phyloP scores from a whole-genome alignment of 1,140 invertebrate genomes.

The Trinorchestia longiramus region DNA sequence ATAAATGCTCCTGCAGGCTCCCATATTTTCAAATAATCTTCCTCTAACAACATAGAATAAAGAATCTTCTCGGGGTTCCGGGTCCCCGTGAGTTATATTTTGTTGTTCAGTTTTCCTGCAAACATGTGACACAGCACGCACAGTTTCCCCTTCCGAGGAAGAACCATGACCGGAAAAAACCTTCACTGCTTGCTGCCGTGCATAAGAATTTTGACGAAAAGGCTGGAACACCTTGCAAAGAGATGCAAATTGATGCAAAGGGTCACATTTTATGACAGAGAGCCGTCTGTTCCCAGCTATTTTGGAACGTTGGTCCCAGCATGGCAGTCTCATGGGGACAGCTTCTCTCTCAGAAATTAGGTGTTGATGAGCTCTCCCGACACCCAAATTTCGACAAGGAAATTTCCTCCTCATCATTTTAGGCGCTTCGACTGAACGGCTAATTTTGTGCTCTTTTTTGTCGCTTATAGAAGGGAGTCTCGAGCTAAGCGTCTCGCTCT shows the following conservation, averaged over 20 bases:
- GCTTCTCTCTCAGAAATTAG: conserved; percentile 16
- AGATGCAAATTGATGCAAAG: conserved; percentile 30
- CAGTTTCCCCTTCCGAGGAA: background rate
- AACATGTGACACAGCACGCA: background rate
- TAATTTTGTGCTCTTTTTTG: background rate
- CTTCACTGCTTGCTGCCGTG: background rate
- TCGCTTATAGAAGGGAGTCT: background rate
- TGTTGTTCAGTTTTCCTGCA: background rate
- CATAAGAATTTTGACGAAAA: background rate
- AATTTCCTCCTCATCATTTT: conserved; percentile 16
- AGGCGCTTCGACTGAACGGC: background rate
- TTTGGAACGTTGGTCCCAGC: background rate
- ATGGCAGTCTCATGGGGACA: background rate
- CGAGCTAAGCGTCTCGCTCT: background rate
- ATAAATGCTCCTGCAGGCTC: background rate
- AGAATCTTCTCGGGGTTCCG: background rate
- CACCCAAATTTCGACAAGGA: conserved; percentile 34
- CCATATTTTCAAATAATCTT: background rate
- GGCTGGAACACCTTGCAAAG: background rate
- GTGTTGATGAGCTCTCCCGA: conserved; percentile 19
- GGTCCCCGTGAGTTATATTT: background rate
- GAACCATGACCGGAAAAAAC: background rate
- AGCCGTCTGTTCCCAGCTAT: background rate
- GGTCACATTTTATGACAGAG: conserved; percentile 13
- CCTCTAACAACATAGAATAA: background rate